Evolutionary conservation across 2,888 invertebrate species (phyloP).

Genomic region (Drosophila aldrichi): DNA sequence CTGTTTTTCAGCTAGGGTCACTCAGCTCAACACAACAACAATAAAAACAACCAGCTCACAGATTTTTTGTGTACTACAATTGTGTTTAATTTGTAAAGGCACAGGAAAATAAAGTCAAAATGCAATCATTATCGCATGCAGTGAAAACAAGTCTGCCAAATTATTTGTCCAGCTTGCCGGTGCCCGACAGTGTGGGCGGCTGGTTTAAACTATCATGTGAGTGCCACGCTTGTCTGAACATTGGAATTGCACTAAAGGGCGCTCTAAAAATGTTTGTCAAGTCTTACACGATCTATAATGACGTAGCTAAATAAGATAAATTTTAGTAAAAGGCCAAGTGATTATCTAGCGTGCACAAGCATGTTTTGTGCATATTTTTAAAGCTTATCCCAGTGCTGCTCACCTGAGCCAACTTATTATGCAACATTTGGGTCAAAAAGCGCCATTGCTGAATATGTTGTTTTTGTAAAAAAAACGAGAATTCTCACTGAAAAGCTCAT

Average conservation of each 20-base stretch:
- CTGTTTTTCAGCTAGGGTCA: background rate
- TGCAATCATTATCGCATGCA: slow-evolving; percentile 91
- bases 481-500: slow-evolving; percentile 28
- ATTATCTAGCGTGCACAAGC: slow-evolving; percentile 3
- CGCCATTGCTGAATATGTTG: slow-evolving; percentile 27
- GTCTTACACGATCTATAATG: slow-evolving; percentile 2
- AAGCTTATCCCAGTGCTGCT: background rate
- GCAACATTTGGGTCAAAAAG: slow-evolving; percentile 58
- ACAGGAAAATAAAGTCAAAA: slow-evolving; percentile 81
- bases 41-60: slow-evolving; percentile 17
- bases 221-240: slow-evolving; percentile 65
- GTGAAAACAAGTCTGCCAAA: slow-evolving; percentile 93
- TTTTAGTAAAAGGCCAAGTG: slow-evolving; percentile 4
- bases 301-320: slow-evolving; percentile 9
- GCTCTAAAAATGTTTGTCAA: slow-evolving; percentile 23
- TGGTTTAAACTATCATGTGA: slow-evolving; percentile 94
- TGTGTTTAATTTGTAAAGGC: slow-evolving; percentile 16
- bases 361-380: slow-evolving; percentile 9
- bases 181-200: slow-evolving; percentile 93
- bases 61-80: slow-evolving; percentile 31
- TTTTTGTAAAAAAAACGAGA: slow-evolving; percentile 19
- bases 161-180: slow-evolving; percentile 93
- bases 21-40: slow-evolving; percentile 17
- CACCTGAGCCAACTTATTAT: slow-evolving; percentile 53
- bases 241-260: slow-evolving; percentile 45